Conservation (phyloP, 2,888 invertebrate species). For the Escarpia spicata region DNA sequence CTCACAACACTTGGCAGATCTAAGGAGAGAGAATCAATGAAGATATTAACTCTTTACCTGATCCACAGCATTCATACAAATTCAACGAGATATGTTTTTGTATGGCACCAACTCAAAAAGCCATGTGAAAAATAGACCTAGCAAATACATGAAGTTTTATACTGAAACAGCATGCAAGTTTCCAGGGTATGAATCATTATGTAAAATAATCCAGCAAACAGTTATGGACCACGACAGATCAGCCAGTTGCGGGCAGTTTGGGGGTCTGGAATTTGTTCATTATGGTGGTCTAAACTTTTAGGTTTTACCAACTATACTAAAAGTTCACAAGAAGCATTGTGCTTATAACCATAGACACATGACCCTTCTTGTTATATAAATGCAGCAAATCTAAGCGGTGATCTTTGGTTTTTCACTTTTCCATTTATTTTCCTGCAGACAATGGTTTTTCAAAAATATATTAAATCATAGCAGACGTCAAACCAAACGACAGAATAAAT, state of each 20-base stretch:
- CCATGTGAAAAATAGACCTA: too few species aligned
- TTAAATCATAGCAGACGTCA: neutral
- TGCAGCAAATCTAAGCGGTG: neutral
- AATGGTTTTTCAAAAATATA: too few species aligned
- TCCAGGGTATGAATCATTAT: too few species aligned
- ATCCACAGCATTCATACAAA: too few species aligned
- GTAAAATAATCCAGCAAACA: too few species aligned
- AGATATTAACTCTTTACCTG: neutral
- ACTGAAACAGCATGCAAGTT: too few species aligned
- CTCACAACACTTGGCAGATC: conserved; percentile 56
- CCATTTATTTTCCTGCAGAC: neutral
- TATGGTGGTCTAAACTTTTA: neutral
- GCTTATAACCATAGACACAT: neutral
- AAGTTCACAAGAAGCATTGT: neutral
- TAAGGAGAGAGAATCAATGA: conserved; percentile 28
- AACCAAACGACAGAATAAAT: neutral
- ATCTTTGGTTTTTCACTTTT: neutral
- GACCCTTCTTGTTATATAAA: neutral
- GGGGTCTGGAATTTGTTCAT: neutral
- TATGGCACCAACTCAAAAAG: too few species aligned
- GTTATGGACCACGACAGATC: too few species aligned
- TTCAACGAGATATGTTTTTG: too few species aligned
- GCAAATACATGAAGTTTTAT: too few species aligned
- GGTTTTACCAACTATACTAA: neutral
- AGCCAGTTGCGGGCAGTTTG: too few species aligned